Conservation (phyloP, 2,113 vertebrate genomes). For the Empidonax traillii region DNA sequence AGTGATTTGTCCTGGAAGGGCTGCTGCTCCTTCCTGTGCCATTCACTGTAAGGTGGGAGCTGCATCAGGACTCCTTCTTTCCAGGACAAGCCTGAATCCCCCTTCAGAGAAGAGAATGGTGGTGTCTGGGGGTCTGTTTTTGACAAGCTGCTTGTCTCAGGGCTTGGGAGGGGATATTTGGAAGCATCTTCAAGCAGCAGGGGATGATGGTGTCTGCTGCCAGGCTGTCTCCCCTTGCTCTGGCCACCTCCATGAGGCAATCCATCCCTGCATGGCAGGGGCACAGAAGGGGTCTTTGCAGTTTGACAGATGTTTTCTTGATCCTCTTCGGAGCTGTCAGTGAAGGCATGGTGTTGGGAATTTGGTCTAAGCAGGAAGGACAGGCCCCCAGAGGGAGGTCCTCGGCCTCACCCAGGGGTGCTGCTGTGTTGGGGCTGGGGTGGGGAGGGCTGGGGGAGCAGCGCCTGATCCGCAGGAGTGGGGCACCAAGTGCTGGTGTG, state of each 20-base stretch:
- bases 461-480: not conserved
- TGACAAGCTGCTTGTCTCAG: not conserved
- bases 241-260: not conserved
- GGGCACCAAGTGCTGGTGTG: not conserved
- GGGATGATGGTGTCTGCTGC: not conserved
- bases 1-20: not conserved
- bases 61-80: not conserved
- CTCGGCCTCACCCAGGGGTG: accelerated
- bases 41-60: not conserved
- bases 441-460: not conserved
- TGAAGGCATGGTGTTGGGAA: not conserved
- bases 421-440: not conserved
- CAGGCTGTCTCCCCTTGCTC: not conserved
- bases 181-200: not conserved
- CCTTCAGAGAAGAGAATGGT: not conserved
- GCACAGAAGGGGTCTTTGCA: accelerated
- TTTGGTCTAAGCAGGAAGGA: accelerated
- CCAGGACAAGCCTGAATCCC: no score
- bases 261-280: not conserved
- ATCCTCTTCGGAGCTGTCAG: not conserved
- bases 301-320: not conserved
- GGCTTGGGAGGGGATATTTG: no score
- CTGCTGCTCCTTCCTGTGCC: not conserved
- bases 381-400: not conserved
- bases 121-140: not conserved